Conservation (phyloP, 2,888 invertebrate genomes). For the Digitonthophagus gazella region DNA sequence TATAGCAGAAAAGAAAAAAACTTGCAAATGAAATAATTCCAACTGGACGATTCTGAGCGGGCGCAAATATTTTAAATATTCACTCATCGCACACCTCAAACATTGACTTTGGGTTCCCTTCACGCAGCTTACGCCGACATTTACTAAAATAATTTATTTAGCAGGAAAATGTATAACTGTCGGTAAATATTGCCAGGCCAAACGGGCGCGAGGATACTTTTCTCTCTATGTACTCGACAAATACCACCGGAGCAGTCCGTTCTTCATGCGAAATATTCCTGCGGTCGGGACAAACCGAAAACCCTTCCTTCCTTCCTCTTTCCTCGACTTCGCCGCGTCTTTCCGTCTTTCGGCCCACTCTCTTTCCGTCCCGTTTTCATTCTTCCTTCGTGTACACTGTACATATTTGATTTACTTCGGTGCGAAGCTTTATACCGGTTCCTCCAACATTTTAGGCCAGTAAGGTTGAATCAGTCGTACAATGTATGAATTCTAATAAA, state of each 20-base stretch:
- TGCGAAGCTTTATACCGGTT: background rate
- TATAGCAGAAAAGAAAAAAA: no score
- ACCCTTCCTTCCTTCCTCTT: slow-evolving; percentile 12
- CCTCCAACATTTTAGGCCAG: background rate
- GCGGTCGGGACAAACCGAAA: slow-evolving; percentile 38
- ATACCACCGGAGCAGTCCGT: slow-evolving; percentile 39
- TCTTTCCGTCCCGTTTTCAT: slow-evolving; percentile 21
- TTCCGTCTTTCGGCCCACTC: slow-evolving; percentile 14
- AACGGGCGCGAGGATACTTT: slow-evolving; percentile 50
- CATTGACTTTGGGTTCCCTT: slow-evolving; percentile 38
- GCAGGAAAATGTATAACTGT: slow-evolving; percentile 55
- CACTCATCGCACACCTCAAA: slow-evolving; percentile 36
- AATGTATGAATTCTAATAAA: no score
- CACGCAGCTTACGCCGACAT: slow-evolving; percentile 50
- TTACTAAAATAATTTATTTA: slow-evolving; percentile 55
- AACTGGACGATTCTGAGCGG: slow-evolving; percentile 16
- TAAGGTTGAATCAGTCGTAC: background rate
- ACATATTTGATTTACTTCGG: slow-evolving; percentile 37
- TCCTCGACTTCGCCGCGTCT: slow-evolving; percentile 1
- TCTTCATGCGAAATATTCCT: slow-evolving; percentile 45
- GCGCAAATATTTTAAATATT: slow-evolving; percentile 34
- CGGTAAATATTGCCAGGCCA: slow-evolving; percentile 53
- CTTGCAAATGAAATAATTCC: slow-evolving; percentile 25
- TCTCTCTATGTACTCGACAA: slow-evolving; percentile 48
- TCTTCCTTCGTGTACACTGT: slow-evolving; percentile 32